phyloP scores from a whole-genome alignment of 2,888 invertebrate species.

The Habrosyne pyritoides region DNA sequence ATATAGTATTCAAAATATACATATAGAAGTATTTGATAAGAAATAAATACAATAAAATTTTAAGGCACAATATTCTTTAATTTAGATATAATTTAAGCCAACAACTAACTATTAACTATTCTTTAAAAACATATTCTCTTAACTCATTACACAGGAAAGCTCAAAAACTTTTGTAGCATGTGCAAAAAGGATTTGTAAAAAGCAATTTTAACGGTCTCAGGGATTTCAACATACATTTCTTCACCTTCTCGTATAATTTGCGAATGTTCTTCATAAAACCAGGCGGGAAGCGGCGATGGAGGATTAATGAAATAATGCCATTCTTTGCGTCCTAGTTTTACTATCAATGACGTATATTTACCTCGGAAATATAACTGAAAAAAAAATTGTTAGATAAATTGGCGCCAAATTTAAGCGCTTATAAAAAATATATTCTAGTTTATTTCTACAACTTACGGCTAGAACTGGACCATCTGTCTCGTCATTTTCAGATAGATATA shows the following conservation, averaged over 20 bases:
- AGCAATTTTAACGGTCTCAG: slow-evolving; percentile 35
- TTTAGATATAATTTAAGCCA: no score
- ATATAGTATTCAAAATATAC: no score
- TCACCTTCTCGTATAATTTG: slow-evolving; percentile 18
- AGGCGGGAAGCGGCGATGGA: slow-evolving; percentile 44
- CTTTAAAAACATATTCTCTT: not conserved
- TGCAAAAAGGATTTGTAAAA: slow-evolving; percentile 38
- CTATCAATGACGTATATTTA: slow-evolving; percentile 38
- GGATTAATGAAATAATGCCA: slow-evolving; percentile 50
- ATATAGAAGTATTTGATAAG: no score
- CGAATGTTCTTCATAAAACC: slow-evolving; percentile 52
- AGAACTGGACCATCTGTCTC: slow-evolving; percentile 19
- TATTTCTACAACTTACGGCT: slow-evolving; percentile 20
- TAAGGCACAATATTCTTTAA: not conserved
- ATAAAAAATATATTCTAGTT: no score
- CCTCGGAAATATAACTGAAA: slow-evolving; percentile 58
- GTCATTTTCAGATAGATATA: slow-evolving; percentile 21
- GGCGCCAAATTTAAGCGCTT: no score
- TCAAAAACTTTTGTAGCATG: slow-evolving; percentile 31
- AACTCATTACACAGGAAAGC: slow-evolving; percentile 31
- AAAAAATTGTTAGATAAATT: no score
- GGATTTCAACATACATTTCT: slow-evolving; percentile 37
- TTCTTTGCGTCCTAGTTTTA: slow-evolving; percentile 36
- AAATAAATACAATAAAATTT: no score
- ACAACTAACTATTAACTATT: no score